These are phyloP conservation scores for Actias luna DNA, from an alignment of 2,888 invertebrate species.

Conservation along the genomic window DNA sequence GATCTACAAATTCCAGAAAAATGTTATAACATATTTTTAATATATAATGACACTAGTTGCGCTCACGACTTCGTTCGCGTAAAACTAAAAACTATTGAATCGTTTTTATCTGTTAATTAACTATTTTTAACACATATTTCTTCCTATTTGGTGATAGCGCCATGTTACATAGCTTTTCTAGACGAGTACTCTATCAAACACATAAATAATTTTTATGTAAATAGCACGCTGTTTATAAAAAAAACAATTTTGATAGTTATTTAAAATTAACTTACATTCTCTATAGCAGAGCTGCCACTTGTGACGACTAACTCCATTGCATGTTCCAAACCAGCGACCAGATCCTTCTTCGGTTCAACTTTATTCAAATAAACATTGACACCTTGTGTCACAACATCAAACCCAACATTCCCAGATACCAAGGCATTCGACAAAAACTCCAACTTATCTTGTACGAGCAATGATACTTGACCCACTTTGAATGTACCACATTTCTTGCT, in stretches of 20 bases:
- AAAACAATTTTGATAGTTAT: background rate
- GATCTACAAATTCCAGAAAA: too few species aligned
- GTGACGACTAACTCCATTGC: constrained; percentile 87
- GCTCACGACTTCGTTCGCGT: too few species aligned
- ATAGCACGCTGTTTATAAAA: too few species aligned
- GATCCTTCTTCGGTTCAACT: constrained; percentile 83
- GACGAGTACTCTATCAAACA: too few species aligned
- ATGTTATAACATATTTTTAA: too few species aligned
- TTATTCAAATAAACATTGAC: constrained; percentile 75
- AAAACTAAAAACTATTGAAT: too few species aligned
- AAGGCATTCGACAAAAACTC: constrained; percentile 87
- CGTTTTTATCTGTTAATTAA: too few species aligned
- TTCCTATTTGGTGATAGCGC: too few species aligned
- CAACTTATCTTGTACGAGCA: constrained; percentile 84
- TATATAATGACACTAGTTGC: too few species aligned
- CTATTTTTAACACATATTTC: too few species aligned
- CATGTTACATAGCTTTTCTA: too few species aligned
- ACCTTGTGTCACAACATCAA: constrained; percentile 79
- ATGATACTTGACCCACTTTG: constrained; percentile 86
- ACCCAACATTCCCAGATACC: constrained; percentile 77
- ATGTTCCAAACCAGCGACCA: constrained; percentile 92
- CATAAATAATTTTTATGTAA: too few species aligned
- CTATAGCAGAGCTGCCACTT: constrained; percentile 89
- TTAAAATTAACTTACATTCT: constrained; percentile 75
- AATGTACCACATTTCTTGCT: constrained; percentile 86